These are phyloP conservation scores for Anthonomus grandis DNA, from an alignment of 1,140 invertebrate genomes.

Conservation along the genomic window DNA sequence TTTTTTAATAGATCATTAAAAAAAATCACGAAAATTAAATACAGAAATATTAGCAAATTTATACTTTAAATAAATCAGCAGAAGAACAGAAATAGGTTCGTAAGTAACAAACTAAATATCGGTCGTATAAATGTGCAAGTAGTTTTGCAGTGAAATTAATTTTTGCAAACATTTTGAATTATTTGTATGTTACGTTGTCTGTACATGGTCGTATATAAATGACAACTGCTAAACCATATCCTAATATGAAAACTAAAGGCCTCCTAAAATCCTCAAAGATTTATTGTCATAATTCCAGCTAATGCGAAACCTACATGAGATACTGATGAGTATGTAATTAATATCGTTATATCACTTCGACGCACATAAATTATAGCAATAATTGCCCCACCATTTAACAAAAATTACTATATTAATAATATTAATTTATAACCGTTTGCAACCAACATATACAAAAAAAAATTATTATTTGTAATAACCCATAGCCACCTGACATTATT, in stretches of 20 bases:
- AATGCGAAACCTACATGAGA: constrained; percentile 58
- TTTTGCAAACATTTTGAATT: no score
- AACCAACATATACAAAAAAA: constrained; percentile 49
- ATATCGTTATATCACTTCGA: constrained; percentile 59
- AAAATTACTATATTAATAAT: constrained; percentile 53
- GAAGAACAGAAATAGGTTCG: no score
- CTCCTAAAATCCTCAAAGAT: constrained; percentile 51
- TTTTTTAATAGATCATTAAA: no score
- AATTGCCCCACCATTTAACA: constrained; percentile 55
- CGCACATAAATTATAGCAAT: constrained; percentile 59
- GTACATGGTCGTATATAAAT: no score
- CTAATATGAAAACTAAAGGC: constrained; percentile 59
- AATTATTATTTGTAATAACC: constrained; percentile 56
- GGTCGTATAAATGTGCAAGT: no score
- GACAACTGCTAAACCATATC: constrained; percentile 59
- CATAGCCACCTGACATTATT: constrained; percentile 66
- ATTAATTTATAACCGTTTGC: not conserved
- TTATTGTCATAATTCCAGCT: constrained; percentile 50
- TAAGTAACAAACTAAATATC: no score
- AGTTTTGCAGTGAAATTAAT: no score
- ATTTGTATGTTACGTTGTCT: no score
- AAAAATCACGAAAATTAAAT: no score
- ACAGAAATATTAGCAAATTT: no score
- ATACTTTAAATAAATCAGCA: no score
- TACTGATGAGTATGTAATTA: constrained; percentile 63